Conservation (phyloP, 2,888 invertebrate genomes). For the Augochlorella aurata region DNA sequence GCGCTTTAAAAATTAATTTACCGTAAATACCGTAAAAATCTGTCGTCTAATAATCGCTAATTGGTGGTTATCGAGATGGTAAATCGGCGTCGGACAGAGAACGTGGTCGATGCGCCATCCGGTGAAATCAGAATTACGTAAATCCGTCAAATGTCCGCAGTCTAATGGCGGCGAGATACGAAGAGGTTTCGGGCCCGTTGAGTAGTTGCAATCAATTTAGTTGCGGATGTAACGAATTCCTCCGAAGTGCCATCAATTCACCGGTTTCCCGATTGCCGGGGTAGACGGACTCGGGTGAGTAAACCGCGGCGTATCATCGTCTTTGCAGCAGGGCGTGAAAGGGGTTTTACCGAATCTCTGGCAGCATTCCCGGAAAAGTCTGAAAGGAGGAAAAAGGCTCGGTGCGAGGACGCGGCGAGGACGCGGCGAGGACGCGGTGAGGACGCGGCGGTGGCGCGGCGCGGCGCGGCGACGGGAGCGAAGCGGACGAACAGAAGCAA, state of each 20-base stretch:
- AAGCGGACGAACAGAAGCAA: slow-evolving; percentile 64
- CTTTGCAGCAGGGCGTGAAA: slow-evolving; percentile 69
- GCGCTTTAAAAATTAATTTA: too few relatives aligned
- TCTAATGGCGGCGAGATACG: slow-evolving; percentile 1
- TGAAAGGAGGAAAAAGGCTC: slow-evolving; percentile 62
- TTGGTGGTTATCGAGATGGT: background rate
- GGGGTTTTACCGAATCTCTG: slow-evolving; percentile 71
- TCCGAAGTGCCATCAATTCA: slow-evolving; percentile 53
- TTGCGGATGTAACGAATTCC: slow-evolving; percentile 25
- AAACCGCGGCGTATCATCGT: slow-evolving; percentile 70
- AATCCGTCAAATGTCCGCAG: background rate
- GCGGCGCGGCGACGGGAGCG: slow-evolving; percentile 27
- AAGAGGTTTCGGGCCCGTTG: background rate
- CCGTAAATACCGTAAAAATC: too few relatives aligned
- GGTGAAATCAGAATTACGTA: background rate
- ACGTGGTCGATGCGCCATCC: too few relatives aligned
- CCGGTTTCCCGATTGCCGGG: slow-evolving; percentile 24
- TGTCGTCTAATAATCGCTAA: too few relatives aligned
- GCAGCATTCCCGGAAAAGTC: slow-evolving; percentile 70
- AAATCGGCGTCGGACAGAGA: background rate
- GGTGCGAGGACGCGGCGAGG: slow-evolving; percentile 31
- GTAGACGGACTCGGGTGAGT: slow-evolving; percentile 55
- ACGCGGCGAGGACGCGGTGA: slow-evolving; percentile 5
- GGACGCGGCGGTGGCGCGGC: background rate
- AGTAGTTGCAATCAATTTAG: slow-evolving; percentile 6